Percentiles rank a stretch among this genome's conserved stretches.
phyloP scores from a whole-genome alignment of 2,113 vertebrate species.

The Parotia lawesii region DNA sequence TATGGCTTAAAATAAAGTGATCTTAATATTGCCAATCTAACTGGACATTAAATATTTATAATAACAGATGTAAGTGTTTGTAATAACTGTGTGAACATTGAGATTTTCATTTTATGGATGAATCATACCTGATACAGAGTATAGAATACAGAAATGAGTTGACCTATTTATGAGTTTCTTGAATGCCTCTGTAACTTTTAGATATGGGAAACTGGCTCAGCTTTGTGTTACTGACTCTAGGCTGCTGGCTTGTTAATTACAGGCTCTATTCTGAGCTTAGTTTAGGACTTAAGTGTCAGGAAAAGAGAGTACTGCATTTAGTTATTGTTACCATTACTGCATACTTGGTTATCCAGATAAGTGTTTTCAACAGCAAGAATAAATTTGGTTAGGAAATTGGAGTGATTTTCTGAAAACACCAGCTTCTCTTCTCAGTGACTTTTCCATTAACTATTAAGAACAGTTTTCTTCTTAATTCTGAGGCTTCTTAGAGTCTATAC shows the following conservation, averaged over 20 bases:
- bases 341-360: not conserved
- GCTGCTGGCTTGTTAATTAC: not conserved
- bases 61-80: not conserved
- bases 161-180: not conserved
- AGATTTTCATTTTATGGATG: not conserved
- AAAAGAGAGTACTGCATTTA: not conserved
- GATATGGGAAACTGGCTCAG: not conserved
- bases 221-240: not conserved
- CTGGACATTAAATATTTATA: not conserved
- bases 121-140: not conserved
- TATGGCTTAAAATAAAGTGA: constrained; percentile 45
- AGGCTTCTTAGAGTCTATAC: not conserved
- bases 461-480: not conserved
- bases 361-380: not conserved
- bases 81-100: not conserved
- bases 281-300: not conserved
- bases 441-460: not conserved
- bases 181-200: not conserved
- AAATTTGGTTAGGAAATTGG: not conserved
- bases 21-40: not conserved
- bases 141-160: not conserved
- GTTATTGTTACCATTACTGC: not conserved
- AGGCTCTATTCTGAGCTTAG: not conserved
- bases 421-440: not conserved
- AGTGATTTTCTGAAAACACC: not conserved